phyloP scores from a whole-genome alignment of 2,797 vertebrate genomes.

The Oryzias dopingdopingensis region DNA sequence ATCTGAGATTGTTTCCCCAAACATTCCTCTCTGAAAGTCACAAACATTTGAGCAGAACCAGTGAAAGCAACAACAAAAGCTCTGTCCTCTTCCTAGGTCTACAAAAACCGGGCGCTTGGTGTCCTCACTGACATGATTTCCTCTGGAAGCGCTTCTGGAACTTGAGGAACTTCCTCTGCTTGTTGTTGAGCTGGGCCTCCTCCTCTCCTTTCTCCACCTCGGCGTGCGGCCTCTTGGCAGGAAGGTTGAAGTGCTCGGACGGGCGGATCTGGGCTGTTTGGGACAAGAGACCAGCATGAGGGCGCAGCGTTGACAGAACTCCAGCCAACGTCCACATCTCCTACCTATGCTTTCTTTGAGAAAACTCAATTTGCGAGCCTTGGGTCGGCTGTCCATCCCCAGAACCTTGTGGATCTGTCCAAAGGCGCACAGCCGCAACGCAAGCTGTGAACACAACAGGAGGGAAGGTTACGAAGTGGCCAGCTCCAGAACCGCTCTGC shows the following conservation, averaged over 20 bases:
- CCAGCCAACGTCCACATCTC: not conserved
- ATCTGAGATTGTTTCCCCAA: not conserved
- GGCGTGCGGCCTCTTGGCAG: conserved; percentile 83
- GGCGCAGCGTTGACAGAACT: not conserved
- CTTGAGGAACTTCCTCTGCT: conserved; percentile 87
- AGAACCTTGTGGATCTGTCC: conserved; percentile 94
- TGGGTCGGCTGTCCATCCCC: conserved; percentile 89
- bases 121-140: conserved; percentile 68
- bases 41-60: not conserved
- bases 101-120: not conserved
- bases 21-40: not conserved
- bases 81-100: too few species aligned
- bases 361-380: conserved; percentile 75
- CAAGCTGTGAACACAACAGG: conserved; percentile 76
- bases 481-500: not conserved
- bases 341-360: conserved; percentile 69
- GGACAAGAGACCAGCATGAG: conserved; percentile 5
- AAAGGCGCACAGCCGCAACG: conserved; percentile 90
- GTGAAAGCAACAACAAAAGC: not conserved
- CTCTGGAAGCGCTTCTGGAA: conserved; percentile 78
- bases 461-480: not conserved
- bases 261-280: conserved; percentile 83
- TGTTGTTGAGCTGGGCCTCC: conserved; percentile 85
- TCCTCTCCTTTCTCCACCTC: conserved; percentile 83
- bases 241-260: conserved; percentile 76